These are phyloP conservation scores for Scelioninae gen. 1 DNA, from an alignment of 2,888 invertebrate species.

Conservation along the genomic window DNA sequence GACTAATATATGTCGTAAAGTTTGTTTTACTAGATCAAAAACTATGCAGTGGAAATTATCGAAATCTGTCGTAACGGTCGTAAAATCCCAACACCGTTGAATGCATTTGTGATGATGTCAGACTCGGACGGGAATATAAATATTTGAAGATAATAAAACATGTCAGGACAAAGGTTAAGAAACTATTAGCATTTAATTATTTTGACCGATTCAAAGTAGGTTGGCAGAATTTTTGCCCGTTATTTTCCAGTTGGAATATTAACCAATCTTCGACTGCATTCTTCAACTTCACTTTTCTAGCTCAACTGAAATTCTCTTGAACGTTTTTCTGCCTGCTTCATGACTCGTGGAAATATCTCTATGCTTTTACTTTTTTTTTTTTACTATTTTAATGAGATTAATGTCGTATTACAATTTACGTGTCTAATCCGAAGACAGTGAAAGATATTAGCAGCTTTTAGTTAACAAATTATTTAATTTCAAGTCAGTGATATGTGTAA, in stretches of 20 bases:
- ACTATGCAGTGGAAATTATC: background rate
- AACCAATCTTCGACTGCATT: slow-evolving; percentile 48
- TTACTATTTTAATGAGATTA: slow-evolving; percentile 10
- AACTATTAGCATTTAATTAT: slow-evolving; percentile 20
- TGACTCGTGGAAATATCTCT: slow-evolving; percentile 24
- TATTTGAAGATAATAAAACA: slow-evolving; percentile 18
- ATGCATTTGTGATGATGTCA: slow-evolving; percentile 5
- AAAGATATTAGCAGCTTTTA: slow-evolving; percentile 10
- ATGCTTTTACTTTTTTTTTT: slow-evolving; percentile 29
- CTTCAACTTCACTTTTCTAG: slow-evolving; percentile 27
- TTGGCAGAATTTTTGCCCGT: slow-evolving; percentile 18
- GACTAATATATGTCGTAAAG: slow-evolving; percentile 28
- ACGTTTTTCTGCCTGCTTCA: slow-evolving; percentile 21
- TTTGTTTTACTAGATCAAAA: slow-evolving; percentile 40
- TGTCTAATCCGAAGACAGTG: slow-evolving; percentile 4
- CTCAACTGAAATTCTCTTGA: slow-evolving; percentile 25
- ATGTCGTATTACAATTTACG: slow-evolving; percentile 22
- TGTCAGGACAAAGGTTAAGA: background rate
- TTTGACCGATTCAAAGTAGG: slow-evolving; percentile 12
- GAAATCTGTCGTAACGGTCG: slow-evolving; percentile 14
- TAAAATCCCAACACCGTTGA: background rate
- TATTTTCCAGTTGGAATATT: slow-evolving; percentile 23
- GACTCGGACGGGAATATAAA: background rate
- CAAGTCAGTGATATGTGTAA: background rate
- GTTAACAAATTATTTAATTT: slow-evolving; percentile 3